These are phyloP conservation scores for Julus scandinavius DNA, from an alignment of 2,888 invertebrate genomes.

Conservation along the genomic window DNA sequence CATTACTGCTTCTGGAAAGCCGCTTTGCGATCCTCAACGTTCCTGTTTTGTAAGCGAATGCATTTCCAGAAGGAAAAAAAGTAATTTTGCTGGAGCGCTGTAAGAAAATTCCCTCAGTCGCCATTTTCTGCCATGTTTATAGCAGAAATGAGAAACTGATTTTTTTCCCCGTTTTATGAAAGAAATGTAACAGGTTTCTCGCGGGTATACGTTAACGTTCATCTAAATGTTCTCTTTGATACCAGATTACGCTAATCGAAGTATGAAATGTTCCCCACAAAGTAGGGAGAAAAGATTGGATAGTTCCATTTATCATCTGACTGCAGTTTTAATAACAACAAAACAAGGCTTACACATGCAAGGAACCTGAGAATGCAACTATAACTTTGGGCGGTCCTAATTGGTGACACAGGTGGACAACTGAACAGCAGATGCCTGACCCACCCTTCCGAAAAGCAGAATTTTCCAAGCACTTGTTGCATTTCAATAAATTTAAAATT, in stretches of 20 bases:
- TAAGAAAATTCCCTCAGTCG: background rate
- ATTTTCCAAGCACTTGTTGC: background rate
- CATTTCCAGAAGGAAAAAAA: background rate
- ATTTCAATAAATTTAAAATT: background rate
- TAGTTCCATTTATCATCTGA: background rate
- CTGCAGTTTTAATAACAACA: background rate
- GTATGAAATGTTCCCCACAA: background rate
- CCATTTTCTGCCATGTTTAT: background rate
- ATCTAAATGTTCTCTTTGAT: background rate
- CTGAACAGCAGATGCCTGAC: background rate
- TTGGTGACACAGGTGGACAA: constrained; percentile 21
- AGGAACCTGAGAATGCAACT: background rate
- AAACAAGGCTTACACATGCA: constrained; percentile 1
- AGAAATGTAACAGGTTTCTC: background rate
- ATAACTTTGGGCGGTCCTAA: constrained; percentile 15
- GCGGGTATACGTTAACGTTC: background rate
- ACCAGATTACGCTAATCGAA: background rate
- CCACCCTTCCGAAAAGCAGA: background rate
- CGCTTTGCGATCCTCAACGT: background rate
- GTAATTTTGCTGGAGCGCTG: background rate
- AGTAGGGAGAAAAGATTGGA: background rate
- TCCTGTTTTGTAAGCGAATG: constrained; percentile 12
- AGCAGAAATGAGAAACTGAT: background rate
- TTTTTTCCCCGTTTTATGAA: background rate
- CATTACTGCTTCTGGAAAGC: constrained; percentile 19